Evolutionary conservation across 2,888 invertebrate species (phyloP), one percentile per base, ranked within the genome.

Genomic region (Herminia tarsipennalis): DNA sequence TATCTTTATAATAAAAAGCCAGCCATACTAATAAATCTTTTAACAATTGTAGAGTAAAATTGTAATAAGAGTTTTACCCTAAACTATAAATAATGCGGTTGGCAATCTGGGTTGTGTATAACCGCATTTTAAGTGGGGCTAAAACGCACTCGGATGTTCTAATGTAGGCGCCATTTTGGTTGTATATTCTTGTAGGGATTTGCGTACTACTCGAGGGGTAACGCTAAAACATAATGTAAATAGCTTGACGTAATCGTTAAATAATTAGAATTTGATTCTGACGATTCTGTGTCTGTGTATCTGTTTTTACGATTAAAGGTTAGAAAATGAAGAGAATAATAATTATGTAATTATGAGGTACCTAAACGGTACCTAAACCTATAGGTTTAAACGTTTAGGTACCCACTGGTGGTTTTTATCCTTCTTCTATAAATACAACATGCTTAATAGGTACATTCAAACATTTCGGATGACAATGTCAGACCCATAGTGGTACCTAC

Each of bases 91-190:
- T 83, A 77, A 79, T 67, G 69, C 48, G 53, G 47, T 60, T 48
- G 53, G 74, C 75, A 76, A 78, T 78, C 73, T 77, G 76, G 71
- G 69, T 79, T 75, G 78, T 79, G 80, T 80, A 81, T 79, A 83
- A 77, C 78, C 75, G 56, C 73, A 52, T 54, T 73, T 56, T 80
- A 82, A 81, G 76, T 77, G 77, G 77, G 78, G 74, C 69, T 76
- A 75, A 78, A 80, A 74, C 75, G 73, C 70, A 73, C 68, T 72
- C 73, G 76, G 78, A 76, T 78, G 77, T 72, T 70, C 61, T 57
- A 67, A 70, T 65, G 70, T 66, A 66, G 71, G 46, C 75, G 75
- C 74, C 74, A 75, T 77, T 78, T 77, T 76, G 70, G 62, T 58
- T 73, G 63, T 69, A 64, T 60, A 64, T 67, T 67, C 66, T 61